Conservation (phyloP, 2,888 invertebrate species). For the Carabus problematicus region DNA sequence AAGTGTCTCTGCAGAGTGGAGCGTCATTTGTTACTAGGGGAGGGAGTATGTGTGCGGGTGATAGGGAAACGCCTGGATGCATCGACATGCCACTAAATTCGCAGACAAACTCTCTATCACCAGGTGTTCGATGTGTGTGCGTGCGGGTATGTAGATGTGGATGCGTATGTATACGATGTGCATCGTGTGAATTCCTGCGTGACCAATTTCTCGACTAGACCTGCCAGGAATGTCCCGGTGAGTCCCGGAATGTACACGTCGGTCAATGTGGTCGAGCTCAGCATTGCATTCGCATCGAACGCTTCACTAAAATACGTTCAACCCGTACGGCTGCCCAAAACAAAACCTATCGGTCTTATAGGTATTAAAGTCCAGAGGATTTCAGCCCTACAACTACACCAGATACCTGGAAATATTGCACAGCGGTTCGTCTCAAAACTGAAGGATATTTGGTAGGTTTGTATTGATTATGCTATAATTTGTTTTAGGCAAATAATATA, state of each 20-base stretch:
- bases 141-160: conserved; percentile 8
- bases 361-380: too few relatives aligned
- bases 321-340: too few relatives aligned
- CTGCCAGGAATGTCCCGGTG: conserved; percentile 21
- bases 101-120: neutral
- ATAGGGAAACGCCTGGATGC: neutral
- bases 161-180: conserved; percentile 12
- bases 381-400: too few relatives aligned
- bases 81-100: neutral
- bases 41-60: conserved; percentile 1
- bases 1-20: conserved; percentile 30
- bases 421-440: too few relatives aligned
- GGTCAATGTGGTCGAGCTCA: too few relatives aligned
- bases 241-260: conserved; percentile 31
- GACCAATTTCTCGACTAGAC: conserved; percentile 20
- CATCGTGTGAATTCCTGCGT: conserved; percentile 36
- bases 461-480: too few relatives aligned
- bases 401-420: too few relatives aligned
- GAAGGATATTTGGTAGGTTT: too few relatives aligned
- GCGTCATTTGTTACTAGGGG: conserved; percentile 18
- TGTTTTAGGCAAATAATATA: too few relatives aligned
- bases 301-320: too few relatives aligned
- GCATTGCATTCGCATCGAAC: too few relatives aligned
- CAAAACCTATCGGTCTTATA: too few relatives aligned
- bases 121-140: neutral